Percentiles rank a stretch among this genome's conserved stretches.
Evolutionary conservation across 37 sponge, comb jelly and placozoan genomes (phyloP).

Genomic region (Aplysina aerophoba): DNA sequence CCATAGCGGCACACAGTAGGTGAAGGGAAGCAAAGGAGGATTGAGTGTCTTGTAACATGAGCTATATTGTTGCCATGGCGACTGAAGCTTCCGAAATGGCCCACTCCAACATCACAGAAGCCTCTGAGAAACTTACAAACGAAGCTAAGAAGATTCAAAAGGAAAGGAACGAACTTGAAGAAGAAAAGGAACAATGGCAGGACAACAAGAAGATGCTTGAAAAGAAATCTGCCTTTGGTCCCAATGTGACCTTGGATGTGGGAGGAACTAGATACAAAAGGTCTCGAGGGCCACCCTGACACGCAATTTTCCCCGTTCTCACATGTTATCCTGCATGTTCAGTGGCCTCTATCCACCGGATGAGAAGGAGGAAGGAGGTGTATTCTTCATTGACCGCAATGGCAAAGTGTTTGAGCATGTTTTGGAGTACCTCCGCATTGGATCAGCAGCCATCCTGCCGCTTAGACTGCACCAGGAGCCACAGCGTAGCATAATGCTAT

Average conservation of each 20-base stretch:
- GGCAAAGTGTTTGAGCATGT: slow-evolving; percentile 30
- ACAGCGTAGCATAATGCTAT: slow-evolving; percentile 26
- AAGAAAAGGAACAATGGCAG: background rate
- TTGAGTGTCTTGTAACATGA: slow-evolving; percentile 1
- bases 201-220: slow-evolving; percentile 20
- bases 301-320: slow-evolving; percentile 9
- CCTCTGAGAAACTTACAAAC: background rate
- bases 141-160: background rate
- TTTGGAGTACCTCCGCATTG: slow-evolving; percentile 34
- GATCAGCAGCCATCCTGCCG: background rate
- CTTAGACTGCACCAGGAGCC: slow-evolving; percentile 9
- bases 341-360: slow-evolving; percentile 28
- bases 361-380: slow-evolving; percentile 9
- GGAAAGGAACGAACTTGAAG: background rate
- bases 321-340: slow-evolving; percentile 31
- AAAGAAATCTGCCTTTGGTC: slow-evolving; percentile 32
- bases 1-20: no score
- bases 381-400: slow-evolving; percentile 27
- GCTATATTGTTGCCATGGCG: slow-evolving; percentile 6
- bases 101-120: slow-evolving; percentile 22
- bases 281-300: slow-evolving; percentile 25
- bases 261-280: slow-evolving; percentile 14
- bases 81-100: background rate
- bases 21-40: no score
- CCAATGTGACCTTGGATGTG: slow-evolving; percentile 30